phyloP scores from a whole-genome alignment of 2,113 vertebrate genomes.

The Pterocles orientalis region DNA sequence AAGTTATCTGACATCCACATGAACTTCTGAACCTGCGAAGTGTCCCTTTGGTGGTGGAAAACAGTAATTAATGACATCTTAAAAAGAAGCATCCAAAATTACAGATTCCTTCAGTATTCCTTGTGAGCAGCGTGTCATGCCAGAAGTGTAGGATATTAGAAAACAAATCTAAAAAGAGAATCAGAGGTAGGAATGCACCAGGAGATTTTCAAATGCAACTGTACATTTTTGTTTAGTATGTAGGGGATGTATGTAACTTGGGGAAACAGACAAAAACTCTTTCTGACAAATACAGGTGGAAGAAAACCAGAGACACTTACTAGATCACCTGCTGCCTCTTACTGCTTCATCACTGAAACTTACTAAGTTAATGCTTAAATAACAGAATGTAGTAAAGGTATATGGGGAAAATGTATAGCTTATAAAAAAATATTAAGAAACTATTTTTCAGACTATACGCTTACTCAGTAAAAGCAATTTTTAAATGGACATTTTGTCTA shows the following conservation, averaged over 20 bases:
- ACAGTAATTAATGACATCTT: neutral
- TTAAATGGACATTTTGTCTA: accelerated
- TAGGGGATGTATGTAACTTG: neutral
- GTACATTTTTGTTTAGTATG: neutral
- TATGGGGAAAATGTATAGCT: neutral
- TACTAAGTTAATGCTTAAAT: neutral
- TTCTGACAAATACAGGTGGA: neutral
- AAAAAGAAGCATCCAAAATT: neutral
- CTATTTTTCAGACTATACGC: neutral
- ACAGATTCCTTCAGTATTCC: neutral
- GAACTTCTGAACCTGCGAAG: neutral
- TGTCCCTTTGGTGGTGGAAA: neutral
- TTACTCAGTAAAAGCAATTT: neutral
- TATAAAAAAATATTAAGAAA: neutral
- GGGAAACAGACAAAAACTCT: neutral
- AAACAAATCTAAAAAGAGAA: neutral
- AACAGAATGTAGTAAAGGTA: neutral
- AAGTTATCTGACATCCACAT: neutral
- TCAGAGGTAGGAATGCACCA: neutral
- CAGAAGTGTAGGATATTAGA: neutral
- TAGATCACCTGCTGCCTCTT: neutral
- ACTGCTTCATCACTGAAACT: neutral
- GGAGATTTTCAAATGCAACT: neutral
- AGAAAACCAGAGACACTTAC: neutral
- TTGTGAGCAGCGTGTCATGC: neutral